phyloP scores from a whole-genome alignment of 2,113 vertebrate species.

The Corythornis vintsioides region DNA sequence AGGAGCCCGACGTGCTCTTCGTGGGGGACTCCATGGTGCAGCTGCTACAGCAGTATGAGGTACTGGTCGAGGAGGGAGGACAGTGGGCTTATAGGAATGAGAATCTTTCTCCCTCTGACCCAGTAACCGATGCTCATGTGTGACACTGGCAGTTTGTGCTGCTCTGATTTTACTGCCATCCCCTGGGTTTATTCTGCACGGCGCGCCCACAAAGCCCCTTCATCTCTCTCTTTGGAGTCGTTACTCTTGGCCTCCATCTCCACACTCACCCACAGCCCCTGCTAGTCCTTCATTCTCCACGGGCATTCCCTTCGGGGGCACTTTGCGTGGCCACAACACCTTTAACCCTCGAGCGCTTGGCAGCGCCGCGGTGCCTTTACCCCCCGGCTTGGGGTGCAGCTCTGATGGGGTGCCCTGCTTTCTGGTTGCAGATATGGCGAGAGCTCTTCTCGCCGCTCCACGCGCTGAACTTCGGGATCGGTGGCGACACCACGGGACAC shows the following conservation, averaged over 20 bases:
- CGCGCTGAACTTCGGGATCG: conserved; percentile 95
- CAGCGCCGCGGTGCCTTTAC: accelerated
- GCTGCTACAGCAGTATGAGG: conserved; percentile 94
- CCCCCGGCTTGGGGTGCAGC: background rate
- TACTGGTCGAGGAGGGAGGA: background rate
- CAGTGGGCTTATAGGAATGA: accelerated
- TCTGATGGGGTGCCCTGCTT: background rate
- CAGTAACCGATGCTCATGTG: accelerated
- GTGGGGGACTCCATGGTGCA: conserved; percentile 98
- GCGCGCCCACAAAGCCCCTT: accelerated
- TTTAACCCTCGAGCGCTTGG: background rate
- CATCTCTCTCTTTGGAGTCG: background rate
- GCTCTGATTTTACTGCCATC: accelerated
- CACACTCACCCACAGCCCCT: accelerated
- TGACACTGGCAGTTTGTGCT: accelerated
- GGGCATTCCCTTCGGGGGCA: accelerated
- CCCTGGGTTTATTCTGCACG: background rate
- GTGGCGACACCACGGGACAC: conserved; percentile 93
- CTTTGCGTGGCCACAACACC: accelerated
- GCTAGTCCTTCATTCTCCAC: background rate
- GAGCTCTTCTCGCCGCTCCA: conserved; percentile 97
- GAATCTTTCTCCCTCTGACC: no score
- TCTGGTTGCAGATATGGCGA: conserved; percentile 87
- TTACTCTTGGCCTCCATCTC: accelerated
- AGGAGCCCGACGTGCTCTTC: conserved; percentile 89